phyloP scores from a whole-genome alignment of 2,888 invertebrate species.

The Anoncus sp. region DNA sequence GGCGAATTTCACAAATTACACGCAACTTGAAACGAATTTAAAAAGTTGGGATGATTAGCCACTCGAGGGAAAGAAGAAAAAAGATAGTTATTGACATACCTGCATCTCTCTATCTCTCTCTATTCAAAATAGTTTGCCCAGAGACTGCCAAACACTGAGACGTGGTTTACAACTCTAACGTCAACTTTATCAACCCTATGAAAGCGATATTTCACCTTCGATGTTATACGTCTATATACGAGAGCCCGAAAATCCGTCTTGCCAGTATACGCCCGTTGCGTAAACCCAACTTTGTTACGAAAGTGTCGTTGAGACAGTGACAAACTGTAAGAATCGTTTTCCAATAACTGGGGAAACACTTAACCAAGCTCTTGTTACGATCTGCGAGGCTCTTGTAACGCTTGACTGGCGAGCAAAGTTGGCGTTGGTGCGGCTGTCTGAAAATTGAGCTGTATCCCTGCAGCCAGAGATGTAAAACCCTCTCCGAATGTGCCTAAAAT shows the following conservation, averaged over 20 bases:
- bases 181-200: background rate
- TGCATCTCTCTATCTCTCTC: too few species aligned
- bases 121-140: background rate
- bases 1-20: background rate
- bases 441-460: slow-evolving; percentile 46
- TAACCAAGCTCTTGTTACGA: slow-evolving; percentile 9
- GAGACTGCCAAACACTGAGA: background rate
- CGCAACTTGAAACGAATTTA: background rate
- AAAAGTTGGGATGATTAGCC: background rate
- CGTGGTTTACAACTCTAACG: background rate
- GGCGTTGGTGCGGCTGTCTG: slow-evolving; percentile 1
- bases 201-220: slow-evolving; percentile 6
- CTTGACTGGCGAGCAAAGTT: background rate
- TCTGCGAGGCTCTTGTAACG: background rate
- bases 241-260: background rate
- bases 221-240: slow-evolving; percentile 1
- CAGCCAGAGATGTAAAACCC: slow-evolving; percentile 15
- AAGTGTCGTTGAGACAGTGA: slow-evolving; percentile 55
- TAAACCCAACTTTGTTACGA: slow-evolving; percentile 47
- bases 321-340: slow-evolving; percentile 50
- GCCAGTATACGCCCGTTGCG: background rate
- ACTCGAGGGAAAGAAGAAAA: background rate
- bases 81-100: background rate
- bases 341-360: slow-evolving; percentile 44
- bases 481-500: slow-evolving; percentile 9